phyloP scores from a whole-genome alignment of 2,113 vertebrate species.

The Cisticola juncidis region DNA sequence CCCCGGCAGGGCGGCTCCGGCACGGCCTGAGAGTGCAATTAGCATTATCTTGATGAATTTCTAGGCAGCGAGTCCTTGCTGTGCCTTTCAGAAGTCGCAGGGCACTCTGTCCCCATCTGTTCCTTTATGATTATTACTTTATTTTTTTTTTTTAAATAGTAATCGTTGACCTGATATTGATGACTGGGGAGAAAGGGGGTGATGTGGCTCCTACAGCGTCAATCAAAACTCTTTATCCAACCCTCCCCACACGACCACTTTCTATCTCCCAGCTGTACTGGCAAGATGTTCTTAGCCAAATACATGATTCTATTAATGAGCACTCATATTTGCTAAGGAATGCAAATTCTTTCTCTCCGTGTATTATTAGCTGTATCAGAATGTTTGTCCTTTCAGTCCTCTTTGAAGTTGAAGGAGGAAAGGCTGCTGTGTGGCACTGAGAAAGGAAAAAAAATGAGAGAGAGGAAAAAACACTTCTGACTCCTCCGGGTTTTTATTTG shows the following conservation, averaged over 20 bases:
- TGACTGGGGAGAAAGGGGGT: background rate
- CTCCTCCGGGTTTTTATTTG: constrained; percentile 15
- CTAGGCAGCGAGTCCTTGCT: constrained; percentile 28
- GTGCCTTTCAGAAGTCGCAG: constrained; percentile 48
- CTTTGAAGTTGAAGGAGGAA: constrained; percentile 36
- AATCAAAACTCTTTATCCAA: constrained; percentile 42
- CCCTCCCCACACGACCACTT: background rate
- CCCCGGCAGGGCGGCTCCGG: no score
- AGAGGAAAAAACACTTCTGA: background rate
- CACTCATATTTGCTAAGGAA: constrained; percentile 58
- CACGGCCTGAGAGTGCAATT: constrained; percentile 19
- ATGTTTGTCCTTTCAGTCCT: constrained; percentile 45
- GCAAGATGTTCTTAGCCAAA: constrained; percentile 57
- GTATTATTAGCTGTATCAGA: constrained; percentile 54
- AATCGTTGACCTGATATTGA: constrained; percentile 9
- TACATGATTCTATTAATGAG: constrained; percentile 63
- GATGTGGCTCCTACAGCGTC: background rate
- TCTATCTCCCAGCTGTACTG: constrained; percentile 33
- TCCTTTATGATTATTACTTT: constrained; percentile 27
- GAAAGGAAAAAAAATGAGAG: background rate
- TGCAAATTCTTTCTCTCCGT: constrained; percentile 29
- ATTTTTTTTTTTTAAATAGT: background rate
- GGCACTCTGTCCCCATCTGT: constrained; percentile 39
- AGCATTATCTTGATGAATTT: constrained; percentile 19
- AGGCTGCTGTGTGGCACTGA: constrained; percentile 36